Conservation (phyloP, 2,113 vertebrate species). For the Hemibagrus wyckioides region DNA sequence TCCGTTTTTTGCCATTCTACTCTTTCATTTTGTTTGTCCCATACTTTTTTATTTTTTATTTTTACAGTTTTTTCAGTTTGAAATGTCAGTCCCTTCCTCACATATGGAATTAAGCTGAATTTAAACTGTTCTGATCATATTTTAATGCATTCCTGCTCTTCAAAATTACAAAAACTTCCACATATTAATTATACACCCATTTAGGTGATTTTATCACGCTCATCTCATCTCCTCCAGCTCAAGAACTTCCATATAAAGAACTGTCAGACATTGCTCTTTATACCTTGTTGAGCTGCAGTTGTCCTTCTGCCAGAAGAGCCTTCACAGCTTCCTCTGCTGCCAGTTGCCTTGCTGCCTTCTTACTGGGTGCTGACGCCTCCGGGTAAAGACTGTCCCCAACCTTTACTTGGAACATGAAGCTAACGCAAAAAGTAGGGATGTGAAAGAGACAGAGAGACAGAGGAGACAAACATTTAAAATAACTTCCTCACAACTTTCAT, state of each 20-base stretch:
- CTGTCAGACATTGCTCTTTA: not conserved
- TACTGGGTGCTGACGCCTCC: slow-evolving; percentile 88
- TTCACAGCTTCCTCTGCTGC: slow-evolving; percentile 92
- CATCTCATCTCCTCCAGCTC: not conserved
- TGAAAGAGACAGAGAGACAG: not conserved
- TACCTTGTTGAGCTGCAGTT: slow-evolving; percentile 79
- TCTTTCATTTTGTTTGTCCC: not conserved
- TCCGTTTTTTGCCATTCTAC: not conserved
- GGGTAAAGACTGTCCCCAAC: slow-evolving; percentile 85
- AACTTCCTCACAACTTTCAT: not conserved
- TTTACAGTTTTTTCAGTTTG: not conserved
- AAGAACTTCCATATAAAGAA: not conserved
- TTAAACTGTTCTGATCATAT: not conserved
- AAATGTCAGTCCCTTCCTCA: not conserved
- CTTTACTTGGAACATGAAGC: slow-evolving; percentile 92
- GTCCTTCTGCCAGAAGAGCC: slow-evolving; percentile 79
- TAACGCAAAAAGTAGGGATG: slow-evolving; percentile 55
- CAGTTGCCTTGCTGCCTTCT: slow-evolving; percentile 93
- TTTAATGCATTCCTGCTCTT: not conserved
- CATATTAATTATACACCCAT: not conserved
- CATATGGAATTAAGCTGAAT: not conserved
- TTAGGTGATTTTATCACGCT: not conserved
- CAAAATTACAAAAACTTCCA: not conserved
- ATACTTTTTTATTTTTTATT: not conserved
- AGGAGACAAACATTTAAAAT: not conserved